Conservation (phyloP, 2,888 invertebrate species). For the Sabellastarte sp. region DNA sequence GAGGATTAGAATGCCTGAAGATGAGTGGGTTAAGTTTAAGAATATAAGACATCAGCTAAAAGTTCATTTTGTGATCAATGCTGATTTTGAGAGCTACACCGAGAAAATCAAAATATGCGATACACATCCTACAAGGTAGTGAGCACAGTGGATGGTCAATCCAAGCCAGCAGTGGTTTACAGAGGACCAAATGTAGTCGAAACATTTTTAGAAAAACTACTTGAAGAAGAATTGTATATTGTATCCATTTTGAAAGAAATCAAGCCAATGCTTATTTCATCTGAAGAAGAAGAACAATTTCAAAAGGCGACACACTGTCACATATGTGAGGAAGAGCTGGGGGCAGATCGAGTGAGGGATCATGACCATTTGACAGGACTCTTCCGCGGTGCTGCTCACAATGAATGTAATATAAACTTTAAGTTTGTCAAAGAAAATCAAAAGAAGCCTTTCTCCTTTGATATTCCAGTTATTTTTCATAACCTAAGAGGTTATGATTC, state of each 20-base stretch:
- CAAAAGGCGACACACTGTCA: conserved; percentile 1
- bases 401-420: conserved; percentile 11
- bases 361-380: conserved; percentile 21
- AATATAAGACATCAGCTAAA: neutral
- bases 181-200: conserved; percentile 14
- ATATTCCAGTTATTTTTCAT: conserved; percentile 12
- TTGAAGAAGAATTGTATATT: conserved; percentile 1
- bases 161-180: conserved; percentile 15
- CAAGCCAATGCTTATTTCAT: neutral
- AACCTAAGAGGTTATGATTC: no score
- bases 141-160: neutral
- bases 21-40: neutral
- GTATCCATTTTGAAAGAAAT: neutral
- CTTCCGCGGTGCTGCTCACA: conserved; percentile 24
- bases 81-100: conserved; percentile 7
- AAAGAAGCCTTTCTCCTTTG: neutral
- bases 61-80: conserved; percentile 3
- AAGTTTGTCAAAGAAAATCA: neutral
- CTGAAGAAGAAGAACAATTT: neutral
- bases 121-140: neutral
- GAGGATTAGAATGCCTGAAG: neutral
- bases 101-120: neutral
- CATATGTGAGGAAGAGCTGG: neutral
- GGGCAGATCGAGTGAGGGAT: conserved; percentile 8
- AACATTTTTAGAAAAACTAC: conserved; percentile 2